These are phyloP conservation scores for Drosophila littoralis DNA, from an alignment of 1,140 invertebrate genomes.

Conservation along the genomic window DNA sequence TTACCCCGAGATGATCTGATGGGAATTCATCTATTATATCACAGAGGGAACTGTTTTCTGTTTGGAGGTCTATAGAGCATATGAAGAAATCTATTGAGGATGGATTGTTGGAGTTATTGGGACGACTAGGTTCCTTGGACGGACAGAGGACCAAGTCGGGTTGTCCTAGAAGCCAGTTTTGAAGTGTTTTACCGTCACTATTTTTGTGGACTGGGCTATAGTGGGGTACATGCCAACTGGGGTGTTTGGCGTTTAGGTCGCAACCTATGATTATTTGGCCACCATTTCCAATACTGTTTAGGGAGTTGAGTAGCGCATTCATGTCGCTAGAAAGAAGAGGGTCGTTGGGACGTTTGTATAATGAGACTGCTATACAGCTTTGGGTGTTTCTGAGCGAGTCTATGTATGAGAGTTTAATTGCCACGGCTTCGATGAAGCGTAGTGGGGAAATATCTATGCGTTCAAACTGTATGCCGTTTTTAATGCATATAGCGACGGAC, in stretches of 20 bases:
- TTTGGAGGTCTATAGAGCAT: background rate
- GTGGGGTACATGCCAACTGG: background rate
- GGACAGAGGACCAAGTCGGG: background rate
- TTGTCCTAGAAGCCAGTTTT: background rate
- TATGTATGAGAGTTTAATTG: background rate
- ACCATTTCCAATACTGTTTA: background rate
- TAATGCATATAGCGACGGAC: slow-evolving; percentile 17
- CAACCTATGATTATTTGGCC: slow-evolving; percentile 13
- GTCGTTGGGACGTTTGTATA: slow-evolving; percentile 18
- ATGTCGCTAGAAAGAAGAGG: background rate
- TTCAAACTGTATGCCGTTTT: too few species aligned
- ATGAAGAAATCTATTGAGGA: slow-evolving; percentile 25
- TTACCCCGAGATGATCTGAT: slow-evolving; percentile 24
- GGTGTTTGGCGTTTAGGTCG: slow-evolving; percentile 24
- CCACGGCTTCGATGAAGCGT: too few species aligned
- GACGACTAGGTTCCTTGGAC: slow-evolving; percentile 8
- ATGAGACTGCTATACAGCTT: background rate
- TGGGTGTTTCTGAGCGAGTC: background rate
- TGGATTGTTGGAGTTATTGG: background rate
- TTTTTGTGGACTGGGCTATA: background rate
- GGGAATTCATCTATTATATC: slow-evolving; percentile 7
- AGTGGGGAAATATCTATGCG: too few species aligned
- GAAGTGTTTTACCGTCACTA: background rate
- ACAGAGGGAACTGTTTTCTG: background rate
- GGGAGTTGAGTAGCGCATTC: background rate